These are phyloP conservation scores for Cyprinella venusta DNA, from an alignment of 2,797 vertebrate genomes.

Conservation along the genomic window DNA sequence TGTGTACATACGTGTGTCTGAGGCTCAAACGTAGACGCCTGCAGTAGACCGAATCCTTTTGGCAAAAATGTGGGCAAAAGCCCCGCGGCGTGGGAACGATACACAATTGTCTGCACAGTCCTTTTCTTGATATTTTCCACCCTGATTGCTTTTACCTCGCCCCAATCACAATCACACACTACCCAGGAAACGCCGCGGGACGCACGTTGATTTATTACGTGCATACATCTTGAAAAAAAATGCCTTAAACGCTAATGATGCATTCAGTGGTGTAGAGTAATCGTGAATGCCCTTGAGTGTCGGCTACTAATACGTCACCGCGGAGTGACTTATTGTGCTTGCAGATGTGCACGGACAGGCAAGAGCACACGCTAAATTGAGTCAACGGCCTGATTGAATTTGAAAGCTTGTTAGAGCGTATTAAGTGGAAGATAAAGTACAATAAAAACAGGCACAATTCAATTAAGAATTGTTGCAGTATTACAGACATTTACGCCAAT, in stretches of 20 bases:
- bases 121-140: slow-evolving; percentile 44
- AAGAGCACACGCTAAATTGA: slow-evolving; percentile 38
- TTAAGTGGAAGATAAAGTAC: slow-evolving; percentile 71
- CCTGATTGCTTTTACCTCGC: slow-evolving; percentile 41
- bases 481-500: slow-evolving; percentile 56
- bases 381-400: slow-evolving; percentile 56
- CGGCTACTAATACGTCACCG: slow-evolving; percentile 39
- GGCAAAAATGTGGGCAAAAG: slow-evolving; percentile 39
- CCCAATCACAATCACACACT: slow-evolving; percentile 48
- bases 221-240: slow-evolving; percentile 37
- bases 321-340: slow-evolving; percentile 37
- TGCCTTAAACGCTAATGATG: slow-evolving; percentile 43
- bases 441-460: slow-evolving; percentile 63
- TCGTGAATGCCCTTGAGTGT: slow-evolving; percentile 31
- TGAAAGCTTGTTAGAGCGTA: slow-evolving; percentile 68
- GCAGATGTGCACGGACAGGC: slow-evolving; percentile 36
- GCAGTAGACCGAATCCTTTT: slow-evolving; percentile 45
- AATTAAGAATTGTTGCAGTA: slow-evolving; percentile 63
- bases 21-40: slow-evolving; percentile 40
- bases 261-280: slow-evolving; percentile 44
- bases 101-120: slow-evolving; percentile 46
- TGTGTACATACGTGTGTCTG: slow-evolving; percentile 38
- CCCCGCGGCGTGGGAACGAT: slow-evolving; percentile 50
- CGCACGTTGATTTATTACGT: slow-evolving; percentile 42
- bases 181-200: slow-evolving; percentile 34